Base-by-base conservation (phyloP, 2,888 invertebrate genomes). In the Strigamia maritima region DNA sequence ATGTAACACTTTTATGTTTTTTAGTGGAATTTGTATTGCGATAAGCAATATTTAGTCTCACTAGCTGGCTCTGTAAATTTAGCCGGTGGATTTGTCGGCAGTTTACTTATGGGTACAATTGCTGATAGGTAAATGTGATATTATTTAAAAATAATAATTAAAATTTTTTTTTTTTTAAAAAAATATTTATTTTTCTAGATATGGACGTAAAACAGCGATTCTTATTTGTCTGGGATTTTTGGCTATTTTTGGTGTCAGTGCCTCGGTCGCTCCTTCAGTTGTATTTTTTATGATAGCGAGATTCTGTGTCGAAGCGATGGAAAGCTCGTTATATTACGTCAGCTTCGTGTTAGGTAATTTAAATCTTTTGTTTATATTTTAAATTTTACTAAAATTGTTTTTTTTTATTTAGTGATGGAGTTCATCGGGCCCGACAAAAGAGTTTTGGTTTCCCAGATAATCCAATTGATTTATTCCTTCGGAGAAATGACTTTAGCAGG, bases 401-500 rank as follows among this genome's bases (percentile, higher is more conserved):
- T 12, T 19, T 70, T 70, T 70, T 12, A 22, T 60, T 12, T 26
- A 77, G 77, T 22, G 28, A 31, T 40, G 35, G 77, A 77, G 26
- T 77, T 26, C n/a, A 28, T 77, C 12, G 77, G 77, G 12, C 60
- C 60, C 10, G 77, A 77, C 12, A 77, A 77, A 26, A 2, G 77
- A 54, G 77, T 77, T 2, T 28, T 49, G 2, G 60, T 16, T 6
- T 44, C 77, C 2, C 77, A 77, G n/a, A 2, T 60, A 7, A 77
- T 77, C n/a, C 77, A 77, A 26, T n/a, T 77, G 12, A 77, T 22
- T 38, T 77, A 77, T 28, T 49, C 77, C n/a, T 26, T 14, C 16
- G 77, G 77, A 19, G 77, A 77, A 60, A 87, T 91, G 81, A 88
- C 90, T 0, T 84, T 92, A 80, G 88, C 90, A 49, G 84, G 89